Base-by-base conservation (phyloP, 2,797 vertebrate genomes). In the Poecilia velifera region DNA sequence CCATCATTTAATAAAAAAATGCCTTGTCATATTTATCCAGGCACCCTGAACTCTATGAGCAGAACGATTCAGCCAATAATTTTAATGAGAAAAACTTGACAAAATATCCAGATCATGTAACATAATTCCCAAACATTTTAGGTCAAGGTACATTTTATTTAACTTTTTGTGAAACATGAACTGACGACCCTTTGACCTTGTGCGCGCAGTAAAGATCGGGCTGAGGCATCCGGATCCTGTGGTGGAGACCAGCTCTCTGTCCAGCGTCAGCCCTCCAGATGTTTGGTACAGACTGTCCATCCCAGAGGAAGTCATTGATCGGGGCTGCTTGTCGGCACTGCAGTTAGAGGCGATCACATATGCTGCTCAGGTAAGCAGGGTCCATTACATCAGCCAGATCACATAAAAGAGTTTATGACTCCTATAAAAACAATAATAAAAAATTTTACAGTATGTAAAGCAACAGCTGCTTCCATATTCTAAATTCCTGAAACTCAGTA, bases 291-390 rank as follows among this genome's bases (percentile, higher is more conserved):
- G 97, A 87, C 95, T 98, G 4, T 96, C 97, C 64, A 97, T 99
- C 93, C 96, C 98, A 34, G 98, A 99, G 88, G 98, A 99, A 90
- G 96, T 93, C 36, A 97, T 99, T 45, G 98, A 99, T 78, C 96
- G 95, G 9, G 98, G 98, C 81, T 98, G 97, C 96, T 84, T 99
- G 74, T 99, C 98, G 12, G 98, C 98, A 7, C 93, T 99, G 92
- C 98, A 99, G 62, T 97, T 99, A 2, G 98, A 99, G 91, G 98
- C 98, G 3, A 94, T 99, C 87, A 99, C 98, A 1, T 99, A 99
- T 0, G 97, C 98, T 78, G 97, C 97, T 76, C 98, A 99, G 98
- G 98, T 99, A 91, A 82, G 64, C 49, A 47, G 36, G 2, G 25
- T 20, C 28, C 14, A 10, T 75, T 59, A 43, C 39, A 12, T 57